Base-by-base conservation (phyloP, 2,797 vertebrate genomes). In the Otolemur crassicaudatus region DNA sequence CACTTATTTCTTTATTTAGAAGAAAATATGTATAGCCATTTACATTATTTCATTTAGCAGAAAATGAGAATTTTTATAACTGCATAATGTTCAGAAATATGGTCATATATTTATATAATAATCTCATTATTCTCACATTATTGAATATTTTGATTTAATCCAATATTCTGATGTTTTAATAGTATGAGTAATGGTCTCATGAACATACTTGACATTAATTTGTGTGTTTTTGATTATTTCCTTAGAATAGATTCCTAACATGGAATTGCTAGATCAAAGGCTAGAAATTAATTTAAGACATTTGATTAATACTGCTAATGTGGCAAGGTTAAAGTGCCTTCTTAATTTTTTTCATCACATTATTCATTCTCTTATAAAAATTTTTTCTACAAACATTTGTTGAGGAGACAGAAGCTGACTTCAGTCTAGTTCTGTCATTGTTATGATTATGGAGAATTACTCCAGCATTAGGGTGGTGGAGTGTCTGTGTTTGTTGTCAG, bases 201-300 rank as follows among this genome's bases (percentile, higher is more conserved):
- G 10, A 96, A 88, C 0, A 29, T 19, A 67, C 3, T 19, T 94
- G 27, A 73, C 11, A 61, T 88, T 83, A 70, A 60, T 69, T 72
- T 75, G 12, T 73, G 17, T 75, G 2, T 49, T 94, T 92, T 69
- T 92, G 14, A 77, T 95, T 92, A 82, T 94, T 94, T 95, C 10
- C 29, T 87, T 79, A 75, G n/a, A 93, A 69, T 3, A 89, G 5
- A 77, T 93, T 87, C 23, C n/a, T 92, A 76, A 91, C 87, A 31
- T 91, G 1, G 10, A 80, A 63, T 23, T 72, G 2, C 14, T 69
- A 73, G n/a, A 37, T 63, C 31, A 76, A 87, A 96, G 43, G 6
- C 4, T 37, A 79, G 12, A 9, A 84, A 95, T 60, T 96, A 92
- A 84, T 27, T 53, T 53, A 82, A 95, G n/a, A 58, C 11, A 29